Evolutionary conservation across 2,113 vertebrate genomes (phyloP), one percentile per base, ranked within the genome.

Genomic region (Campylomormyrus tamandua): DNA sequence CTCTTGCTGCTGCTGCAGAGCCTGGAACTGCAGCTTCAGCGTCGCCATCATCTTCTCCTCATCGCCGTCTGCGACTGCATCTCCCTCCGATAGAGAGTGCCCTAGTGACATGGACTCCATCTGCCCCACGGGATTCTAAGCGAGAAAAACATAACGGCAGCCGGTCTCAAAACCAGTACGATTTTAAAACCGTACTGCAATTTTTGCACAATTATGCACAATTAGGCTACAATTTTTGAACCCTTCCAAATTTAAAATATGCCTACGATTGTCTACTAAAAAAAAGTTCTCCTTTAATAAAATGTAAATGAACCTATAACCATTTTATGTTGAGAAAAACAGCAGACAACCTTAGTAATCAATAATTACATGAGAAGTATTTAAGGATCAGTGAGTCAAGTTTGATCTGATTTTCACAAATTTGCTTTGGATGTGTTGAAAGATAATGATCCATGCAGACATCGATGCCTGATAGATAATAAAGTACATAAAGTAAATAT

Each of bases 1-100:
- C 62, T 94, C 96, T 92, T 98, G 97, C 89, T 98, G 97, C 66
- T 97, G 95, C 93, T 99, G 96, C 8, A 98, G 95, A 0, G 94
- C 93, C 94, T 97, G 96, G 90, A 98, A 97, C 94, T 98, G 97
- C 88, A 96, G 95, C 92, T 94, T 94, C 91, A 97, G 91, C 19
- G 92, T 91, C 56, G 97, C 94, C 1, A 93, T 93, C 0, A 92
- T 83, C 42, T 91, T 90, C 13, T 94, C 90, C 1, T 92, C 85
- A 0, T 94, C 94, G 0, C 94, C 91, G 62, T 96, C 95, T 96
- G 97, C 97, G 31, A 17, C 89, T 91, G 84, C 62, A 27, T 13
- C 89, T 10, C 31, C 49, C 58, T 89, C 87, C 90, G 31, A 77
- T 24, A 83, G 27, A 24, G 87, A 27, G 31, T 39, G 17, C 2